Evolutionary conservation across 2,888 invertebrate genomes (phyloP), one percentile per base, ranked within the genome.

Genomic region (Calephelis perditalis): DNA sequence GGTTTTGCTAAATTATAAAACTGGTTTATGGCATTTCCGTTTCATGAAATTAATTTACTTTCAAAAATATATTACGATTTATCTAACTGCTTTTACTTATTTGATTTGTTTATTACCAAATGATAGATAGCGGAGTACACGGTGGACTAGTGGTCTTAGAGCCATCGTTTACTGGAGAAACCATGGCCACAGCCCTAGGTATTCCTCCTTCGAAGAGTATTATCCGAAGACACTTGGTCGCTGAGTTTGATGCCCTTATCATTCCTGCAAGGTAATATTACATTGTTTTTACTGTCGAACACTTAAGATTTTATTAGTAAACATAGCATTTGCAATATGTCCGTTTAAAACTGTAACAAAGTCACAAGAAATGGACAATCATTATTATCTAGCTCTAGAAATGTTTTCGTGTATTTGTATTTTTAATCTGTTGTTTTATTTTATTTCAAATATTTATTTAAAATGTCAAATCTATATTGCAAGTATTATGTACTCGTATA

Each of bases 151-250:
- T 98, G 59, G 98, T 98, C 12, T 85, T 98, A 73, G 98, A 98
- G 79, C 96, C 97, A 12, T 97, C 97, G 11, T 98, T 98, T 86
- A 97, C 96, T 62, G 97, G 97, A 43, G 98, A 98, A 83, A 97
- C 97, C 55, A 96, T 98, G 95, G 98, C 98, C 57, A 96, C 96
- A 8, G 96, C 97, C 0, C 91, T 97, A 66, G 97, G 97, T 60
- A 97, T 98, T 73, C 97, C 98, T 54, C 95, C 96, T 12, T 96
- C 97, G 45, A 97, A 98, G 82, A 97, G 96, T 79, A 98, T 98
- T 86, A 97, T 98, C 71, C 92, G 98, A 73, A 92, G 98, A 73
- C 98, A 98, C 87, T 92, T 98, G 68, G 94, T 96, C 66, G 96
- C 97, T 6, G 98, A 98, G 91, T 93, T 98, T 73, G 97, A 98